phyloP scores from a whole-genome alignment of 1,140 invertebrate genomes.

The Drosophila tani region DNA sequence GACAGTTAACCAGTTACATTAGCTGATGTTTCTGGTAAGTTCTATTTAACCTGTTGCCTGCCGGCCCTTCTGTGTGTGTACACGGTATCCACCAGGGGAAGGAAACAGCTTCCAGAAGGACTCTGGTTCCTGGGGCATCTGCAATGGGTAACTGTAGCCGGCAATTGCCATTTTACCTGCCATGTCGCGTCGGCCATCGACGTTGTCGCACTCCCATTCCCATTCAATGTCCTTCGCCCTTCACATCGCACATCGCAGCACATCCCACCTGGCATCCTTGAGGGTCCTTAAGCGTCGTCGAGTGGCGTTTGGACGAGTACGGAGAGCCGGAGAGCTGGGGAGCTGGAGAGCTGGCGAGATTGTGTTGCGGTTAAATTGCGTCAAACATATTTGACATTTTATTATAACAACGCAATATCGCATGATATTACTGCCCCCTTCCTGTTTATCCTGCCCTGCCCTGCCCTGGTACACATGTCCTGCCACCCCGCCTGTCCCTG shows the following conservation, averaged over 20 bases:
- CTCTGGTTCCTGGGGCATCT: conserved; percentile 18
- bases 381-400: conserved; percentile 83
- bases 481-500: not conserved
- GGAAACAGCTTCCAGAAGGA: not conserved
- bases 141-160: conserved; percentile 47
- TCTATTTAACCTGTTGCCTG: too few relatives aligned
- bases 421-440: conserved; percentile 17
- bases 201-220: conserved; percentile 17
- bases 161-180: conserved; percentile 71
- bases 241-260: not conserved
- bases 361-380: conserved; percentile 81
- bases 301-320: conserved; percentile 50
- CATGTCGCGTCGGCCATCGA: conserved; percentile 42
- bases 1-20: too few relatives aligned
- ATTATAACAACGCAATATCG: conserved; percentile 66
- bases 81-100: not conserved
- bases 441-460: not conserved
- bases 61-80: too few relatives aligned
- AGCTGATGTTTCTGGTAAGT: too few relatives aligned
- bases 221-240: conserved; percentile 34
- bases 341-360: conserved; percentile 44
- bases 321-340: conserved; percentile 9
- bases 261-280: conserved; percentile 56
- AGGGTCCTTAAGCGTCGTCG: conserved; percentile 76
- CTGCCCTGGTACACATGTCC: conserved; percentile 17